Evolutionary conservation across 2,113 vertebrate genomes (phyloP).

Genomic region (Mugil cephalus): DNA sequence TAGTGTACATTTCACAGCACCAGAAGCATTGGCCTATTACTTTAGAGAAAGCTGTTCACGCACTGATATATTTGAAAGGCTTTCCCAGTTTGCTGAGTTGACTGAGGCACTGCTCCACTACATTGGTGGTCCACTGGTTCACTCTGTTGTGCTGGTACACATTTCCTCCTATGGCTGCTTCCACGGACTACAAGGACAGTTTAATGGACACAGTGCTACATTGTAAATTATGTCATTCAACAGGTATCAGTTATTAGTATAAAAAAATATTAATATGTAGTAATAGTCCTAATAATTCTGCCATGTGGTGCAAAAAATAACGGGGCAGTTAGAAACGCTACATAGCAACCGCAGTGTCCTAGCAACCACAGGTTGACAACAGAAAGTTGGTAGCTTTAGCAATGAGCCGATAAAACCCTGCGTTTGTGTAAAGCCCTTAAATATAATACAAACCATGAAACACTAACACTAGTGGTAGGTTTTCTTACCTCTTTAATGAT

Average conservation of each 20-base stretch:
- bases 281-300: neutral
- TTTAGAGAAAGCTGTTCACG: constrained; percentile 1
- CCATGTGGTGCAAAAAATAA: neutral
- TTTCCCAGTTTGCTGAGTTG: constrained; percentile 96
- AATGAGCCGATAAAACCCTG: neutral
- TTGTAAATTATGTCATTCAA: neutral
- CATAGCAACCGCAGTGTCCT: constrained; percentile 61
- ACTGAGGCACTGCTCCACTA: constrained; percentile 92
- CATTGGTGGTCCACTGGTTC: constrained; percentile 91
- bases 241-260: too few species aligned
- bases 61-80: constrained; percentile 97
- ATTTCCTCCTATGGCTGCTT: constrained; percentile 90
- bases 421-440: too few species aligned
- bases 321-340: neutral
- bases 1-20: neutral
- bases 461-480: neutral
- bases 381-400: neutral
- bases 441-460: too few species aligned
- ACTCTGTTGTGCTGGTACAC: constrained; percentile 94
- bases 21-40: neutral
- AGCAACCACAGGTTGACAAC: constrained; percentile 48
- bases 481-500: constrained; percentile 93
- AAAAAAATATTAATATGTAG: too few species aligned
- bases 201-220: too few species aligned
- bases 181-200: constrained; percentile 85